Conservation (phyloP, 2,888 invertebrate species). For the Acanthosepion esculentum region DNA sequence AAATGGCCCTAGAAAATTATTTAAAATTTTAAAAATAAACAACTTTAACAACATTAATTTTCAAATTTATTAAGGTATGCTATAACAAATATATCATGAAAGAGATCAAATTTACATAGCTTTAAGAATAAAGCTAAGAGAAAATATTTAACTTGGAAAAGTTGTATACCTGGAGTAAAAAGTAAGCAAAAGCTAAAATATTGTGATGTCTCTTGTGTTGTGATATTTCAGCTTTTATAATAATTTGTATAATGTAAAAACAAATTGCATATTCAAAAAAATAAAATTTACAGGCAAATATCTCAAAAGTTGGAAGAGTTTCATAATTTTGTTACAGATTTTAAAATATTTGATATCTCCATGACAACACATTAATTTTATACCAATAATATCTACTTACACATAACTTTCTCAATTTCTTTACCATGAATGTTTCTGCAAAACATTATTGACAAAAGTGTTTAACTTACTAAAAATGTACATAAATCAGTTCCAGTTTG, state of each 20-base stretch:
- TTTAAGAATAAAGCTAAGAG: too few relatives aligned
- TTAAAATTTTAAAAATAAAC: background rate
- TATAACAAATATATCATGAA: too few relatives aligned
- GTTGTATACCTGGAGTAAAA: too few relatives aligned
- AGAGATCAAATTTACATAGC: too few relatives aligned
- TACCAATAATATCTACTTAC: background rate
- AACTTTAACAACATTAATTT: background rate
- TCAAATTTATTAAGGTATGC: background rate
- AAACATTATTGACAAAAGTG: background rate
- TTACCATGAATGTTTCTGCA: background rate
- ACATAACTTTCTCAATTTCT: background rate
- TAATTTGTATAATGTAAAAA: too few relatives aligned
- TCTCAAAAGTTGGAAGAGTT: background rate
- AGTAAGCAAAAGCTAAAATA: too few relatives aligned
- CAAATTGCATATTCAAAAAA: too few relatives aligned
- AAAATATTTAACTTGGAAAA: too few relatives aligned
- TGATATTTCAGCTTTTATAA: too few relatives aligned
- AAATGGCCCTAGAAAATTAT: slow-evolving; percentile 79
- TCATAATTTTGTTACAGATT: background rate
- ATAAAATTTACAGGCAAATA: too few relatives aligned
- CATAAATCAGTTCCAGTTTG: slow-evolving; percentile 79
- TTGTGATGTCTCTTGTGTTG: too few relatives aligned
- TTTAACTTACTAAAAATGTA: slow-evolving; percentile 66
- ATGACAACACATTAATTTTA: background rate
- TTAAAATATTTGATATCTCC: background rate